A percentile compares a stretch with the other conserved stretches of the same genome.
phyloP scores from a whole-genome alignment of 1,140 invertebrate genomes.

The Sycophaga agraensis region DNA sequence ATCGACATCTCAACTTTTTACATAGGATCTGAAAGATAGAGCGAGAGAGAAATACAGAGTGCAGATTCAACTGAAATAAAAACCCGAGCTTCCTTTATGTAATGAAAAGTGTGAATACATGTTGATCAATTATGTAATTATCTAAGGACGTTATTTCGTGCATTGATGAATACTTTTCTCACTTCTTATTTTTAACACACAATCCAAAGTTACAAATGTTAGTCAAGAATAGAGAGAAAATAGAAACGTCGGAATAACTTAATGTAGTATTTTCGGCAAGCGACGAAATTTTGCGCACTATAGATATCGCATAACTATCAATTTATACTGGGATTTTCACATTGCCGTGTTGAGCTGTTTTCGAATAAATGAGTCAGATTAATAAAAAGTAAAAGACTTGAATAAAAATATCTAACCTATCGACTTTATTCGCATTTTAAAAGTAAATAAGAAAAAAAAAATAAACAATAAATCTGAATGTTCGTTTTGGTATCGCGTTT shows the following conservation, averaged over 20 bases:
- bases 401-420: slow-evolving; percentile 11
- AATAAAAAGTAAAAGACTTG: slow-evolving; percentile 19
- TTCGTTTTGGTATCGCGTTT: slow-evolving; percentile 20
- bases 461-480: slow-evolving; percentile 14
- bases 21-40: no score
- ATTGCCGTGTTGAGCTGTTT: slow-evolving; percentile 14
- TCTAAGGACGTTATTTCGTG: not conserved
- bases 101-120: not conserved
- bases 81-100: slow-evolving; percentile 27
- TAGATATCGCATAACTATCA: not conserved
- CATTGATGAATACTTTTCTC: not conserved
- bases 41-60: slow-evolving; percentile 3
- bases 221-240: slow-evolving; percentile 15
- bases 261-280: slow-evolving; percentile 11
- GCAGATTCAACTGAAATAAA: slow-evolving; percentile 16
- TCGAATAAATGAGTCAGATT: slow-evolving; percentile 13
- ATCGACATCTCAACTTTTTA: not conserved
- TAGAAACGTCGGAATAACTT: not conserved
- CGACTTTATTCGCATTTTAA: slow-evolving; percentile 16
- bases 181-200: not conserved
- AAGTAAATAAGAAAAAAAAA: not conserved
- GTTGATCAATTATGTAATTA: not conserved
- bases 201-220: not conserved
- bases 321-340: slow-evolving; percentile 26
- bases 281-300: slow-evolving; percentile 9